These are phyloP conservation scores for Drosophila pseudoobscura DNA, from an alignment of 1,140 invertebrate species.

Conservation along the genomic window DNA sequence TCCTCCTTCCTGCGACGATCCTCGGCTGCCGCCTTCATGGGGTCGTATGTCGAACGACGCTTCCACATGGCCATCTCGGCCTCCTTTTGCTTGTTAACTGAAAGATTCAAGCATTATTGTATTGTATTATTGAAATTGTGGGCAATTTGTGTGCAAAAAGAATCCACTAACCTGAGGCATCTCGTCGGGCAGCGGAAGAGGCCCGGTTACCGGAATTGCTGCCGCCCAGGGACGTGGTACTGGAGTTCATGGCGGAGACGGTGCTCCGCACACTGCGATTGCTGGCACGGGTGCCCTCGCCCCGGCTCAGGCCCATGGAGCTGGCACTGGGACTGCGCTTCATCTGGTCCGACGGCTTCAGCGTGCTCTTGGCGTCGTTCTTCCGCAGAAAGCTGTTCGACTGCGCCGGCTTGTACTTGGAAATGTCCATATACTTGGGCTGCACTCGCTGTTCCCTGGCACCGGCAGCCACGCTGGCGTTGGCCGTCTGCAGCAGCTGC, in stretches of 20 bases:
- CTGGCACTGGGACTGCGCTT: slow-evolving; percentile 81
- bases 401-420: slow-evolving; percentile 85
- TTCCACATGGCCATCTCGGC: slow-evolving; percentile 97
- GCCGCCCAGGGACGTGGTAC: slow-evolving; percentile 64
- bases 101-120: not conserved
- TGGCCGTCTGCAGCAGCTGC: slow-evolving; percentile 79
- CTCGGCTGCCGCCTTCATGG: slow-evolving; percentile 93
- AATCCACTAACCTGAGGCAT: slow-evolving; percentile 64
- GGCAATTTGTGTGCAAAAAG: no score
- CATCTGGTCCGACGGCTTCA: slow-evolving; percentile 80
- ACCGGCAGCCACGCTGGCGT: slow-evolving; percentile 36
- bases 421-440: slow-evolving; percentile 85
- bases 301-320: slow-evolving; percentile 70
- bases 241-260: slow-evolving; percentile 70
- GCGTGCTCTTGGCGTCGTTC: slow-evolving; percentile 86
- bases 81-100: slow-evolving; percentile 87
- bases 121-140: not conserved
- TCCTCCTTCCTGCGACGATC: slow-evolving; percentile 87
- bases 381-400: slow-evolving; percentile 84
- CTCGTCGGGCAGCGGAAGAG: slow-evolving; percentile 70
- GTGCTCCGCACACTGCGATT: slow-evolving; percentile 76
- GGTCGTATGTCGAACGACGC: slow-evolving; percentile 94
- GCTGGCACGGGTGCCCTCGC: slow-evolving; percentile 69
- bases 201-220: slow-evolving; percentile 52
- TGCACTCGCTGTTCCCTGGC: slow-evolving; percentile 53